Base-by-base conservation (phyloP, 2,797 vertebrate species). In the Natrix natrix region DNA sequence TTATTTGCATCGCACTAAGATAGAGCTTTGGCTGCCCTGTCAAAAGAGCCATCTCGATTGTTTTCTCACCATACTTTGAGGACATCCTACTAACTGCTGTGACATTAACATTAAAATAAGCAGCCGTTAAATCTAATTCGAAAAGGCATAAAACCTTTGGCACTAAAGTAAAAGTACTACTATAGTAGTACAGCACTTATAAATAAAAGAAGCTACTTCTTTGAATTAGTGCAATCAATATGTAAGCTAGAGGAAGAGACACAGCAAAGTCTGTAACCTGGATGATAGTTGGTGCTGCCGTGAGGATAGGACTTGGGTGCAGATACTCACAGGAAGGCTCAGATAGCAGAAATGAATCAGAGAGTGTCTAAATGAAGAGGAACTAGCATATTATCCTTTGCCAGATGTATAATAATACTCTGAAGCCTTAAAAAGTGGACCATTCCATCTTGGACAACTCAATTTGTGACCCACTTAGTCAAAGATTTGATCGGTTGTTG, bases 141-240 rank as follows among this genome's bases (percentile, higher is more conserved):
- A 91, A 86, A 52, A 43, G 16, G 69, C 17, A 43, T 78, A 43
- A 22, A 78, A 78, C 17, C 16, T 59, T 59, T 88, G 86, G 86
- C 91, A 92, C 86, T 61, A 92, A 66, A n/a, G 87, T 61, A 92
- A 66, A n/a, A 91, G 1, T 32, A 63, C 16, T 78, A 43, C 69
- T 16, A 32, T 32, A 69, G 28, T 69, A 78, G 32, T 11, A 78
- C 17, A 63, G 57, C 22, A 59, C 22, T 52, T 26, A 66, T 22
- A 24, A 63, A n/a, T n/a, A 87, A 7, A 43, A 92, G 86, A 66
- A 63, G 28, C 14, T 78, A 78, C 17, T 43, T 78, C 43, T 74
- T 78, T 78, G 32, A 78, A 17, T 57, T 60, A 63, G 24, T 87
- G 69, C 28, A 7, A 17, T 16, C 26, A 83, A 91, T 83, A 52